Percentiles rank a stretch among this genome's conserved stretches.
These are phyloP conservation scores for Macrotis lagotis DNA, from an alignment of 2,113 vertebrate species.

Conservation along the genomic window DNA sequence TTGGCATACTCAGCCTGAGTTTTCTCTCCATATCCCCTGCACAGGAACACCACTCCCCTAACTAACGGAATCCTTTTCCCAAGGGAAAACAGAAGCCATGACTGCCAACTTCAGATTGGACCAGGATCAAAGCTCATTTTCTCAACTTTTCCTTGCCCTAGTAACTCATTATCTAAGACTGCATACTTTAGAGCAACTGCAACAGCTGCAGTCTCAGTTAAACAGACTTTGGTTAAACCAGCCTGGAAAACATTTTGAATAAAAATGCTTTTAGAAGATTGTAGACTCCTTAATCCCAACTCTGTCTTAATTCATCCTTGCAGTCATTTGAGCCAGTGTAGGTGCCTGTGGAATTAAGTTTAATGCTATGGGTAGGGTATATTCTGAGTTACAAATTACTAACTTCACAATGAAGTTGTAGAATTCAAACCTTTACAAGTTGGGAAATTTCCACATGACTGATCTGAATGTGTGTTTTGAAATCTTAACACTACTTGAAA, in stretches of 20 bases:
- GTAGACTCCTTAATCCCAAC: not conserved
- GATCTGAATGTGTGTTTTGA: not conserved
- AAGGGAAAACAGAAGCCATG: not conserved
- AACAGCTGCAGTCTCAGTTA: not conserved
- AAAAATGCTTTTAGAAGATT: not conserved
- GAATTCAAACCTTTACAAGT: not conserved
- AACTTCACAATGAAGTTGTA: not conserved
- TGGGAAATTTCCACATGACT: not conserved
- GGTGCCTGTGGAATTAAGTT: not conserved
- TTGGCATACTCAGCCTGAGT: not conserved
- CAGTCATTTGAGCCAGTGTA: not conserved
- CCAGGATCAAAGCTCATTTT: not conserved
- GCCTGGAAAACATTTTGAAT: not conserved
- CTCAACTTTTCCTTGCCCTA: not conserved
- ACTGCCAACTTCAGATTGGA: not conserved
- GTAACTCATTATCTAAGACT: not conserved
- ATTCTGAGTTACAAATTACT: not conserved
- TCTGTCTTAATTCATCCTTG: not conserved
- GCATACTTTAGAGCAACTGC: not conserved
- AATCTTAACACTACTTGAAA: not conserved
- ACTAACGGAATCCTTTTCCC: not conserved
- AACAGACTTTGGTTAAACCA: not conserved
- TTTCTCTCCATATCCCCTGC: not conserved
- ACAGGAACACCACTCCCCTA: not conserved
- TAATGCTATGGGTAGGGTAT: not conserved